A percentile compares a stretch with the other conserved stretches of the same genome.
These are phyloP conservation scores for Syngnathus scovelli DNA, from an alignment of 2,113 vertebrate species.

Conservation along the genomic window DNA sequence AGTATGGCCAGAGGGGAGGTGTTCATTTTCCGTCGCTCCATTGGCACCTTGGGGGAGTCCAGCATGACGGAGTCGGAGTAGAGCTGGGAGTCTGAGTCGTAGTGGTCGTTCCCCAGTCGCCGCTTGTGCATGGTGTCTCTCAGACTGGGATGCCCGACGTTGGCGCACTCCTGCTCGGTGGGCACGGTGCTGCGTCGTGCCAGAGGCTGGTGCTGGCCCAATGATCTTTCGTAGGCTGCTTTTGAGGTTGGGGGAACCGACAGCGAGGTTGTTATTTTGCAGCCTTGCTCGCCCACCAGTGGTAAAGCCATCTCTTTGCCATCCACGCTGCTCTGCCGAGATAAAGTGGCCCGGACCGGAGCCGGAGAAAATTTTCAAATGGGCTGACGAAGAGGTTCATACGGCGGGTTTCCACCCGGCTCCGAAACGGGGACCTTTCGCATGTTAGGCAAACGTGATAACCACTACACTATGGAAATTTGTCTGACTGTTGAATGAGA, in stretches of 20 bases:
- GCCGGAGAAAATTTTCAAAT: too few relatives aligned
- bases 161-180: slow-evolving; percentile 63
- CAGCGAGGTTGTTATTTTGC: too few relatives aligned
- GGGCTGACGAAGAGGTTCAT: too few relatives aligned
- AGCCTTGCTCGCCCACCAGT: too few relatives aligned
- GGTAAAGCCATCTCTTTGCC: too few relatives aligned
- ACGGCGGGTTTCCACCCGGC: too few relatives aligned
- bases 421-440: too few relatives aligned
- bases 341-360: too few relatives aligned
- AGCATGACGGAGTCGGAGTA: slow-evolving; percentile 57
- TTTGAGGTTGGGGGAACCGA: slow-evolving; percentile 65
- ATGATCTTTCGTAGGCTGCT: slow-evolving; percentile 69
- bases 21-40: slow-evolving; percentile 75
- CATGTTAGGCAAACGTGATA: too few relatives aligned
- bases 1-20: slow-evolving; percentile 74
- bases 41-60: slow-evolving; percentile 68
- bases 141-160: slow-evolving; percentile 29
- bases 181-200: slow-evolving; percentile 68
- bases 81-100: slow-evolving; percentile 71
- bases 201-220: slow-evolving; percentile 66
- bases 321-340: too few relatives aligned
- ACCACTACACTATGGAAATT: too few relatives aligned
- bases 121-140: slow-evolving; percentile 64
- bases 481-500: too few relatives aligned
- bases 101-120: slow-evolving; percentile 68